Evolutionary conservation across 2,888 invertebrate genomes (phyloP).

Genomic region (Stegana nigrithorax): DNA sequence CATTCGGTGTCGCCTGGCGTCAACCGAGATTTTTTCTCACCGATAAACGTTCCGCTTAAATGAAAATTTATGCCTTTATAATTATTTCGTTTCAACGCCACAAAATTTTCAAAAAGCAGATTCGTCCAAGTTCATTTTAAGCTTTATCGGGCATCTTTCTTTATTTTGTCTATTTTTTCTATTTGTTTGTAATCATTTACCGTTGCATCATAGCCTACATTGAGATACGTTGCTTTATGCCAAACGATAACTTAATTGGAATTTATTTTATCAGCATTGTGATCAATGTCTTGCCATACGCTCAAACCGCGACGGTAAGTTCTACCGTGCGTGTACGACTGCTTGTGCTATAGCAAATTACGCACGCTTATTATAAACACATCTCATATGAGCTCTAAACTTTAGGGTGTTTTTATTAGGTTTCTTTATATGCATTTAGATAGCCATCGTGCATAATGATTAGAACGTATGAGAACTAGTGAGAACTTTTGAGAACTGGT

Average conservation of each 20-base stretch:
- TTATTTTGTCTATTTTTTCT: too few species aligned
- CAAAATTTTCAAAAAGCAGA: too few species aligned
- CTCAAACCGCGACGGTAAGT: too few species aligned
- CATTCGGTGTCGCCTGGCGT: background rate
- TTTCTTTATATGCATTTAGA: constrained; percentile 11
- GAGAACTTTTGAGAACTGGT: too few species aligned
- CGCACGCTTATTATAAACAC: constrained; percentile 14
- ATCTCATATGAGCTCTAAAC: background rate
- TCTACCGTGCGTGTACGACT: too few species aligned
- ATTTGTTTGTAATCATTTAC: too few species aligned
- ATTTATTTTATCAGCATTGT: constrained; percentile 56
- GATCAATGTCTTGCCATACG: constrained; percentile 48
- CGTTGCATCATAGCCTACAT: background rate
- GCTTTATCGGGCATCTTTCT: constrained; percentile 13
- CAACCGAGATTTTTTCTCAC: constrained; percentile 43
- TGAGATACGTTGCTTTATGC: background rate
- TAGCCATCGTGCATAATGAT: background rate
- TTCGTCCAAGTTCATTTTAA: too few species aligned
- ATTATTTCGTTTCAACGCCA: too few species aligned
- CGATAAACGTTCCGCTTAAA: constrained; percentile 39
- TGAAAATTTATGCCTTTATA: constrained; percentile 55
- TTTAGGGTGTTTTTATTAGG: constrained; percentile 17
- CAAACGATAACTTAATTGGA: constrained; percentile 52
- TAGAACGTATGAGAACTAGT: too few species aligned
- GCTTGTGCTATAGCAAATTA: too few species aligned